Base-by-base conservation (phyloP, 2,113 vertebrate genomes). In the Paraplagusia blochii region DNA sequence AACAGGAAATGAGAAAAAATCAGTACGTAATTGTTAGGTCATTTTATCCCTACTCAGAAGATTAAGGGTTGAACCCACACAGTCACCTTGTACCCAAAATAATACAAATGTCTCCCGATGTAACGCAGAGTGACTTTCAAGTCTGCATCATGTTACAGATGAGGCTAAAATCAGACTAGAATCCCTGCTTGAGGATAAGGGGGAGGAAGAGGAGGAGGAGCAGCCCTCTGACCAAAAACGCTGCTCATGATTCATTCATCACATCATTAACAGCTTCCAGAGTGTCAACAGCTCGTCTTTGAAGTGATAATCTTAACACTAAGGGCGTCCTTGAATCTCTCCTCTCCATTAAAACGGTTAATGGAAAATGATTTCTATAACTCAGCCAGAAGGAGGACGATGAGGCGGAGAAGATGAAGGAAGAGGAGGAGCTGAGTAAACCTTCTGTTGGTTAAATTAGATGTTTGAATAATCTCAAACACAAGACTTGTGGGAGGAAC, bases 271-370 rank as follows among this genome's bases (percentile, higher is more conserved):
- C 77, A 61, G 63, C 84, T 87, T 85, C 72, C 74, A 77, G 73
- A 76, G 65, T 83, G 85, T 90, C 89, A 88, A 85, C 81, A 86
- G 80, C 85, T 86, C 81, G 81, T 88, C 82, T 91, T 89, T 90
- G 86, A 90, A 88, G 82, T 89, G 83, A 88, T 88, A 85, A 90
- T 90, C 80, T 82, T 88, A 86, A 88, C 85, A 88, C 81, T 84
- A 85, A 88, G 79, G 72, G 76, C 82, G 85, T 81, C 82, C 88
- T 87, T 87, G 84, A 88, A 85, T 83, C 74, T 84, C 64, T 45
- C 69, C 75, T 78, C 70, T 57, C 79, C 74, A 88, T 88, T 89
- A 88, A 87, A 87, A 83, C 69, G 76, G 73, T 89, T 89, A 88
- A 88, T 88, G 68, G 79, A 72, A 74, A 85, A 87, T 89, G 66